These are phyloP conservation scores for Meghimatium bilineatum DNA, from an alignment of 2,888 invertebrate genomes.

Conservation along the genomic window DNA sequence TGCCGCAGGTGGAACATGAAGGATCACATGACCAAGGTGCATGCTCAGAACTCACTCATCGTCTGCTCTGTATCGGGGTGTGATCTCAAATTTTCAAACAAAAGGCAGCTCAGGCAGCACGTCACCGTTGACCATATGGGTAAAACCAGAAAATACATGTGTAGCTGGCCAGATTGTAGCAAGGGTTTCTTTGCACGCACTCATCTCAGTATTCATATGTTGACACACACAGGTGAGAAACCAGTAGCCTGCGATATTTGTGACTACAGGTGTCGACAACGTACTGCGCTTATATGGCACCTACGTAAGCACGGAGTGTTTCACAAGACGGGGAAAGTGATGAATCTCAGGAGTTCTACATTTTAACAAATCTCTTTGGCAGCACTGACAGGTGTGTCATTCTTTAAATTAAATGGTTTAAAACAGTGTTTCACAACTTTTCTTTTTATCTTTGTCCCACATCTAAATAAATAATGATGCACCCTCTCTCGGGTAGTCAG, in stretches of 20 bases:
- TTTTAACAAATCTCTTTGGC: no score
- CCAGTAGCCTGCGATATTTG: slow-evolving; percentile 45
- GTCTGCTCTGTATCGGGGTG: slow-evolving; percentile 23
- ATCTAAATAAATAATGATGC: no score
- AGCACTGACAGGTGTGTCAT: no score
- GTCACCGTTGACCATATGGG: slow-evolving; percentile 35
- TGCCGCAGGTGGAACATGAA: slow-evolving; percentile 35
- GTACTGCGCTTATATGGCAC: slow-evolving; percentile 51
- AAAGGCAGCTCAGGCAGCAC: slow-evolving; percentile 35
- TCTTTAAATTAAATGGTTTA: no score
- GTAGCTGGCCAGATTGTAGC: slow-evolving; percentile 43
- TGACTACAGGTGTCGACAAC: slow-evolving; percentile 49
- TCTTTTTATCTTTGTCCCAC: no score
- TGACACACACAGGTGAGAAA: slow-evolving; percentile 46
- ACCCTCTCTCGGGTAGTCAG: no score
- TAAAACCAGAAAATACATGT: slow-evolving; percentile 36
- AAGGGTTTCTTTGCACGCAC: slow-evolving; percentile 40
- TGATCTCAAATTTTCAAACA: slow-evolving; percentile 3
- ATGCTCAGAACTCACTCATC: neutral
- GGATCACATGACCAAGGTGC: neutral
- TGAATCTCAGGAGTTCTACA: neutral
- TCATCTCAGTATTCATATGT: slow-evolving; percentile 30
- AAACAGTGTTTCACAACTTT: no score
- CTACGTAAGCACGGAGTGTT: slow-evolving; percentile 46
- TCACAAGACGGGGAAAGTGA: slow-evolving; percentile 15